phyloP scores from a whole-genome alignment of 92 coral and sea anemone genomes.

The Zoanthus gigantus region DNA sequence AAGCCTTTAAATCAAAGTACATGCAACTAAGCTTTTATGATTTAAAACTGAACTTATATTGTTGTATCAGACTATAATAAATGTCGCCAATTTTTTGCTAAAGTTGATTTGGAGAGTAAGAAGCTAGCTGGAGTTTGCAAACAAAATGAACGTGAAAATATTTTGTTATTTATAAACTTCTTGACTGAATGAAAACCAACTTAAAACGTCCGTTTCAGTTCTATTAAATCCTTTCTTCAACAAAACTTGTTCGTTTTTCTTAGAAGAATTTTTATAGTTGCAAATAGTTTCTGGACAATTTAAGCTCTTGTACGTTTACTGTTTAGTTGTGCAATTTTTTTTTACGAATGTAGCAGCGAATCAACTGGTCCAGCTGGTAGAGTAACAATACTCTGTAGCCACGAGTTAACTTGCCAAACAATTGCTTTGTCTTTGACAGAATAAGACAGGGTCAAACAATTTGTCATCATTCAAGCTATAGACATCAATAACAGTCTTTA shows the following conservation, averaged over 20 bases:
- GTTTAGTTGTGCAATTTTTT: no score
- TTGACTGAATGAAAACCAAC: neutral
- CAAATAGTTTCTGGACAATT: no score
- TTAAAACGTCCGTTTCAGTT: conserved; percentile 7
- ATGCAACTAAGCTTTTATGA: neutral
- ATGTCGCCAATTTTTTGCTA: neutral
- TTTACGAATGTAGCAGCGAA: neutral
- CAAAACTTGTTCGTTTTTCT: no score
- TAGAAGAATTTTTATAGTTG: no score
- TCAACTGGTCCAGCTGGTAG: neutral
- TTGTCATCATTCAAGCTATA: conserved; percentile 8
- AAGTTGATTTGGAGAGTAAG: neutral
- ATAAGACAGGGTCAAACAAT: conserved; percentile 18
- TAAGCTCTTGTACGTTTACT: no score
- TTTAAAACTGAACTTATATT: neutral
- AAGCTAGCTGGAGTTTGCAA: neutral
- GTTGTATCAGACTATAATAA: neutral
- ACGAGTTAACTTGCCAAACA: neutral
- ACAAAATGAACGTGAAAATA: conserved; percentile 12
- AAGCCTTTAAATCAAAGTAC: neutral
- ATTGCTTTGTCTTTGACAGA: neutral
- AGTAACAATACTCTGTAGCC: neutral
- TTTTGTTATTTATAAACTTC: neutral
- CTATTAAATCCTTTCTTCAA: neutral
- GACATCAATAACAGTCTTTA: neutral